Evolutionary conservation across 2,888 invertebrate genomes (phyloP).

Genomic region (Mythimna loreyi): DNA sequence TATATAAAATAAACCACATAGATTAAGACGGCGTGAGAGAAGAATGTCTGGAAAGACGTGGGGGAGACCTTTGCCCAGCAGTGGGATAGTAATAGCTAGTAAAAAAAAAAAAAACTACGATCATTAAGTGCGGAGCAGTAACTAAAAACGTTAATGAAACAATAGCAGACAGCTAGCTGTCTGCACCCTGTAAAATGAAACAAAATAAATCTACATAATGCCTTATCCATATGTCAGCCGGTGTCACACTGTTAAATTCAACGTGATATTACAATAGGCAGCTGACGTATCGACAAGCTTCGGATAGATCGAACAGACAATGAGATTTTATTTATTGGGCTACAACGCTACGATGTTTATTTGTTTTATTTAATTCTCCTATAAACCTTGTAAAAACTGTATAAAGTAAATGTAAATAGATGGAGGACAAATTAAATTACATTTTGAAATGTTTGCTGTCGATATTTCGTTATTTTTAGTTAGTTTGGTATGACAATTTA

Average conservation of each 20-base stretch:
- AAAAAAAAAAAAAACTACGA: too few relatives aligned
- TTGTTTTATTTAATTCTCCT: conserved; percentile 28
- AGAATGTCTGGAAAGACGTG: too few relatives aligned
- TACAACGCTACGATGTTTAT: conserved; percentile 22
- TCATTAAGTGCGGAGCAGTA: too few relatives aligned
- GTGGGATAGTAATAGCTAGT: too few relatives aligned
- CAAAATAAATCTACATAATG: conserved; percentile 17
- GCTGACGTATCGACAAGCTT: conserved; percentile 47
- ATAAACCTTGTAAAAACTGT: conserved; percentile 21
- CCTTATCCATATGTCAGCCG: neutral
- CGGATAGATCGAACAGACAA: conserved; percentile 13
- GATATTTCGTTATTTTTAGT: conserved; percentile 6
- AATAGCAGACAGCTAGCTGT: neutral
- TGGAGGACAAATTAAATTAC: neutral
- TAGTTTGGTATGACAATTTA: neutral
- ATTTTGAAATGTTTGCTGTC: conserved; percentile 4
- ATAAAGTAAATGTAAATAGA: conserved; percentile 32
- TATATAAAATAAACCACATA: too few relatives aligned
- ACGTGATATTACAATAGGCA: conserved; percentile 19
- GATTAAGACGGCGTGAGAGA: too few relatives aligned
- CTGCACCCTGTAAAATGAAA: too few relatives aligned
- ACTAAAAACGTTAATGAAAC: too few relatives aligned
- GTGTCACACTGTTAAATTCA: conserved; percentile 26
- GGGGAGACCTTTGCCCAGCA: too few relatives aligned
- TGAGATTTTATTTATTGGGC: conserved; percentile 36